Evolutionary conservation across 2,888 invertebrate species (phyloP).

Genomic region (Diarsia rubi): DNA sequence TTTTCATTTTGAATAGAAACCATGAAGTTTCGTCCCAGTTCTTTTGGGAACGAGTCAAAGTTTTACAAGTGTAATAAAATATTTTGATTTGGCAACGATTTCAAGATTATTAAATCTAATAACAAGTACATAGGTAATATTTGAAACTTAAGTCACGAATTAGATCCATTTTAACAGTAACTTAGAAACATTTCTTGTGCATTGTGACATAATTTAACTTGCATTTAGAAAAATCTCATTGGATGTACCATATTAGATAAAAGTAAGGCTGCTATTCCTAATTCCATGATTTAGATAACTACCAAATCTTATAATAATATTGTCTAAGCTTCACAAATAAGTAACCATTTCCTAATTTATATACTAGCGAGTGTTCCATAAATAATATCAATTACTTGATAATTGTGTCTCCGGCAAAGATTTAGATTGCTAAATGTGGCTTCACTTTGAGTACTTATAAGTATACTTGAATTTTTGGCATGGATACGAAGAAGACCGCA

Average conservation of each 20-base stretch:
- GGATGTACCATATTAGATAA: not conserved
- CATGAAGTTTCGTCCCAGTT: too few species aligned
- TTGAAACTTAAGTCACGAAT: constrained; percentile 22
- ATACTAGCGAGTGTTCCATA: constrained; percentile 12
- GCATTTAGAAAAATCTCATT: not conserved
- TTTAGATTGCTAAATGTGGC: not conserved
- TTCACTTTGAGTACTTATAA: too few species aligned
- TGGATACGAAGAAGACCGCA: not conserved
- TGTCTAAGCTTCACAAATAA: constrained; percentile 48
- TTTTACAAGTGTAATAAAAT: too few species aligned
- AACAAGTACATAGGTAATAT: constrained; percentile 31
- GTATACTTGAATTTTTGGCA: not conserved
- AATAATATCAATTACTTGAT: constrained; percentile 11
- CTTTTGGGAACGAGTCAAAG: too few species aligned
- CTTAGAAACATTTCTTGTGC: constrained; percentile 10
- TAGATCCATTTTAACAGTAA: constrained; percentile 6
- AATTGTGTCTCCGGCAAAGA: not conserved
- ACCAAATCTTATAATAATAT: constrained; percentile 20
- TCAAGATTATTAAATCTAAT: constrained; percentile 15
- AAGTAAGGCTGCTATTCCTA: not conserved
- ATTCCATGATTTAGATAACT: constrained; percentile 2
- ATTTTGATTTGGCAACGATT: not conserved
- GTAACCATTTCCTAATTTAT: constrained; percentile 29
- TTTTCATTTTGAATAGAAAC: too few species aligned
- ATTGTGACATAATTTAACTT: not conserved